A percentile compares a stretch with the other conserved stretches of the same genome.
phyloP scores from a whole-genome alignment of 2,888 invertebrate genomes.

The Celastrina argiolus region DNA sequence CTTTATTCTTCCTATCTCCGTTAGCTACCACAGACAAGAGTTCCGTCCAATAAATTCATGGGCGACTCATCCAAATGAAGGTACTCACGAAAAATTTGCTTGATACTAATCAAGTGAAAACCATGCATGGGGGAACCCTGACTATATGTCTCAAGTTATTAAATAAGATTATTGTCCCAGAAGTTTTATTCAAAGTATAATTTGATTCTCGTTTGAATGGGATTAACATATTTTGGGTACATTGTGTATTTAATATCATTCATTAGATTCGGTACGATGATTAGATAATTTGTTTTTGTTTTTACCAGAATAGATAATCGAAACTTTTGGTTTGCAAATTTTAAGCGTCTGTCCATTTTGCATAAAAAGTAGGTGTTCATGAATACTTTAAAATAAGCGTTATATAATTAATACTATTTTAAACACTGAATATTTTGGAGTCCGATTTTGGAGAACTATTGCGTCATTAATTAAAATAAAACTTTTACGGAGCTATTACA shows the following conservation, averaged over 20 bases:
- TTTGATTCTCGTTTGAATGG: background rate
- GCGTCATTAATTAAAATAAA: conserved; percentile 5
- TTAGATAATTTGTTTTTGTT: background rate
- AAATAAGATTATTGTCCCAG: background rate
- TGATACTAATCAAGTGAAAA: no score
- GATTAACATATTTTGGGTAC: background rate
- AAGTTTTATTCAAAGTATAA: background rate
- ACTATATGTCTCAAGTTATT: no score
- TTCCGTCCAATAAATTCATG: no score
- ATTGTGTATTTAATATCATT: background rate
- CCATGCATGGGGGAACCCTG: no score
- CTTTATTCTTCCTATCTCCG: no score
- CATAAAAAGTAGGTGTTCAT: background rate
- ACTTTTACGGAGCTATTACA: background rate
- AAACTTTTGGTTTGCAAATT: background rate
- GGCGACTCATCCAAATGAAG: no score
- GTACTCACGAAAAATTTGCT: no score
- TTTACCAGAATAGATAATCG: background rate
- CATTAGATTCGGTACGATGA: background rate
- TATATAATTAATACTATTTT: background rate
- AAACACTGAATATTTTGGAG: background rate
- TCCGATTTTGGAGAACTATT: background rate
- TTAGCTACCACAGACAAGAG: no score
- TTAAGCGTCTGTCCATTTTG: background rate
- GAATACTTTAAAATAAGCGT: background rate